Conservation (phyloP, 1,140 invertebrate species). For the Drosophila parvula region DNA sequence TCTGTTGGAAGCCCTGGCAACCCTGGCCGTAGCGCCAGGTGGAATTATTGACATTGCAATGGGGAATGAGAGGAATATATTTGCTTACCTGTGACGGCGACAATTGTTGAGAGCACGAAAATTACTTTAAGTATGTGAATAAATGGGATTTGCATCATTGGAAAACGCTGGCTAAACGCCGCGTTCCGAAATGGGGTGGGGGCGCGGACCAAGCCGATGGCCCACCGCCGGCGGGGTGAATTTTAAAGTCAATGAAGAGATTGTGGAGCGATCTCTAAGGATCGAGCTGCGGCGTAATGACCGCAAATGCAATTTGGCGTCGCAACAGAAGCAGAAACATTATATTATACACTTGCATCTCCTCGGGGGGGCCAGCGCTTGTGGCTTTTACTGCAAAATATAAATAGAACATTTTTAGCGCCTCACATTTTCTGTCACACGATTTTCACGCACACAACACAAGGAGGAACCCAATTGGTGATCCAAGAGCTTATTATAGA, state of each 20-base stretch:
- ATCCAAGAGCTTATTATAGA: conserved; percentile 58
- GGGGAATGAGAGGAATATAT: conserved; percentile 1
- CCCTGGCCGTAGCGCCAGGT: not conserved
- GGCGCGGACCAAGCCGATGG: conserved; percentile 22
- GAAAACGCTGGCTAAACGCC: conserved; percentile 35
- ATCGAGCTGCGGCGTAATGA: conserved; percentile 66
- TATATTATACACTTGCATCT: conserved; percentile 78
- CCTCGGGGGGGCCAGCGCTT: conserved; percentile 50
- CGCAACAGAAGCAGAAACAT: conserved; percentile 72
- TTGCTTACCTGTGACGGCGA: conserved; percentile 77
- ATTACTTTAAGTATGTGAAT: conserved; percentile 77
- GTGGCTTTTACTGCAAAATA: conserved; percentile 75
- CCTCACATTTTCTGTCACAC: conserved; percentile 74
- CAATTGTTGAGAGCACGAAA: conserved; percentile 84
- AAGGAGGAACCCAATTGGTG: conserved; percentile 23
- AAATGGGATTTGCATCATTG: conserved; percentile 74
- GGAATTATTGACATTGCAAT: not conserved
- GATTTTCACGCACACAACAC: conserved; percentile 34
- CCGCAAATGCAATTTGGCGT: conserved; percentile 76
- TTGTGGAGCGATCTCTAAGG: conserved; percentile 52
- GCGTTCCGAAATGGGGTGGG: conserved; percentile 18
- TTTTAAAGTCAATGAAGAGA: conserved; percentile 20
- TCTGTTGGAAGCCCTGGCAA: conserved; percentile 1
- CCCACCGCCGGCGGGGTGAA: conserved; percentile 17
- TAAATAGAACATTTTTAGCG: conserved; percentile 78